These are phyloP conservation scores for Aculops lycopersici DNA, from an alignment of 1,140 invertebrate species.

Conservation along the genomic window DNA sequence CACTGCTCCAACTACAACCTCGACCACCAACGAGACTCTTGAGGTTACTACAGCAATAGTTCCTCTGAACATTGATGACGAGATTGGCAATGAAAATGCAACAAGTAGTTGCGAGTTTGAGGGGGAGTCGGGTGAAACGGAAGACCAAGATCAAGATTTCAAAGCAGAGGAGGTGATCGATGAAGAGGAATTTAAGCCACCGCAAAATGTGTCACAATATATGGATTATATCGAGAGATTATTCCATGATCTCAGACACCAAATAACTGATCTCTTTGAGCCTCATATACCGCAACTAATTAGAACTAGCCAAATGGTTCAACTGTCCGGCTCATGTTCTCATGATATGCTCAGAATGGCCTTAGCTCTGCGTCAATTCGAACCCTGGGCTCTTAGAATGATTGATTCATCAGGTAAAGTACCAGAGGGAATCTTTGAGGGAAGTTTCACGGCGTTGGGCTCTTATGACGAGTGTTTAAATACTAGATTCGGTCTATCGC, in stretches of 20 bases:
- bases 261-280: constrained; percentile 3
- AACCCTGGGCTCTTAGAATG: constrained; percentile 11
- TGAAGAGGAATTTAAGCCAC: constrained; percentile 1
- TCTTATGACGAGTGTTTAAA: constrained; percentile 11
- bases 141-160: too few relatives aligned
- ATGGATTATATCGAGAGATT: constrained; percentile 5
- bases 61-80: not conserved
- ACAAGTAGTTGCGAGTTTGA: not conserved
- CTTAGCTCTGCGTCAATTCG: constrained; percentile 5
- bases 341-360: constrained; percentile 3
- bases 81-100: not conserved
- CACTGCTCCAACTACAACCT: not conserved
- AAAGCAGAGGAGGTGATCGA: too few relatives aligned
- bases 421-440: constrained; percentile 8
- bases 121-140: too few relatives aligned
- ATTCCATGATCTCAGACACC: not conserved
- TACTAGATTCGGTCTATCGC: constrained; percentile 2
- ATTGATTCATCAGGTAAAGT: constrained; percentile 9
- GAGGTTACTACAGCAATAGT: not conserved
- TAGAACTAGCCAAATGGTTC: not conserved
- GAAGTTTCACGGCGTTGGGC: constrained; percentile 9
- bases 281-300: constrained; percentile 3
- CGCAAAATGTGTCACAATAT: constrained; percentile 3
- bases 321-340: not conserved
- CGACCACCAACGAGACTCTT: not conserved